phyloP scores from a whole-genome alignment of 1,140 invertebrate species.

The Drosophila pandora region DNA sequence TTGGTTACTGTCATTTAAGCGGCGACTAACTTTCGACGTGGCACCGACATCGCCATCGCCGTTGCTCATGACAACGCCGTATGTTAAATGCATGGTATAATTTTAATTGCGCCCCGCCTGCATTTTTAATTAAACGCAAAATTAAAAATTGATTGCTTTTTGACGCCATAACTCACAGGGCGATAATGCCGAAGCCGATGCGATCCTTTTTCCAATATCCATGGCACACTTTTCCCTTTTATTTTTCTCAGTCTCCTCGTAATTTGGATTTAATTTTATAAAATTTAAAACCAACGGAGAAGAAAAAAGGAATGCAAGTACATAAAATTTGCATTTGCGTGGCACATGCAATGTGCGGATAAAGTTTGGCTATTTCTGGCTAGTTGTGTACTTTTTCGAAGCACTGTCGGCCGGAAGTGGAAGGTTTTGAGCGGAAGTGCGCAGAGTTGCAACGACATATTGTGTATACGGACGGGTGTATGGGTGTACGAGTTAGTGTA shows the following conservation, averaged over 20 bases:
- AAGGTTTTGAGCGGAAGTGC: conserved; percentile 77
- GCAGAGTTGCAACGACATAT: conserved; percentile 67
- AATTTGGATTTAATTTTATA: conserved; percentile 26
- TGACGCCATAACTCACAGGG: conserved; percentile 64
- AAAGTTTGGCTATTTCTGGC: conserved; percentile 56
- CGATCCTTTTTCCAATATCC: neutral
- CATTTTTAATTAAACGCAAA: conserved; percentile 78
- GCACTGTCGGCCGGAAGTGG: conserved; percentile 64
- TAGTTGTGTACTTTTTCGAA: conserved; percentile 56
- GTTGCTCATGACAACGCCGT: conserved; percentile 17
- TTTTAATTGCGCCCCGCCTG: conserved; percentile 67
- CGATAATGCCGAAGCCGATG: conserved; percentile 37
- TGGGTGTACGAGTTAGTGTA: conserved; percentile 36
- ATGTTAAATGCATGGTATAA: conserved; percentile 47
- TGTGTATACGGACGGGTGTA: conserved; percentile 17
- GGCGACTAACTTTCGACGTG: conserved; percentile 62
- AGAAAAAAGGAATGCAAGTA: conserved; percentile 27
- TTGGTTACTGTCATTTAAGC: conserved; percentile 79
- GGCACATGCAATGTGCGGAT: conserved; percentile 64
- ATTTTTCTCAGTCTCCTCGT: conserved; percentile 6
- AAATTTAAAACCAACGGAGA: conserved; percentile 19
- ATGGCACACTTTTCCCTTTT: conserved; percentile 36
- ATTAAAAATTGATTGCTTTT: conserved; percentile 82
- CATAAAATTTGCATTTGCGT: conserved; percentile 59
- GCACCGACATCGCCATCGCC: conserved; percentile 2